Conservation (phyloP, 2,888 invertebrate genomes). For the Caenorhabditis becei region DNA sequence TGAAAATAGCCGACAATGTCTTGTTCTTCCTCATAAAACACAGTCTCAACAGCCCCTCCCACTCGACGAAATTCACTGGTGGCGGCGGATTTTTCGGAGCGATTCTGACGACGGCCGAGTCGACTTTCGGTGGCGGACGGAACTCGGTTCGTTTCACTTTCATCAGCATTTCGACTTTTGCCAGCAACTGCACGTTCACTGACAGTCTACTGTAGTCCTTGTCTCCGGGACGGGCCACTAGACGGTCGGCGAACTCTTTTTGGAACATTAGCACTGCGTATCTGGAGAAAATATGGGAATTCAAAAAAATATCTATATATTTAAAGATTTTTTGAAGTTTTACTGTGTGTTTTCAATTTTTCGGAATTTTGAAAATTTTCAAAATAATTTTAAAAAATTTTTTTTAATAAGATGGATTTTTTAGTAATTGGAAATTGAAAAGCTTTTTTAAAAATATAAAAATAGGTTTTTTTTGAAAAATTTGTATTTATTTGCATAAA, state of each 20-base stretch:
- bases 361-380: not conserved
- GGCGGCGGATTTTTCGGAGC: conserved; percentile 98
- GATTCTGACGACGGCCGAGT: conserved; percentile 96
- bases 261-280: conserved; percentile 99
- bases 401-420: no score
- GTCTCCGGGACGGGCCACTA: conserved; percentile 97
- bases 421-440: no score
- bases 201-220: conserved; percentile 96
- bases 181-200: conserved; percentile 95
- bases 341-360: not conserved
- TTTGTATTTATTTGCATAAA: no score
- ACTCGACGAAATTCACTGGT: conserved; percentile 85
- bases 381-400: no score
- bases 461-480: no score
- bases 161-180: conserved; percentile 88
- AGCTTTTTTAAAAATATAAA: no score
- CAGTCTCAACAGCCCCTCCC: conserved; percentile 97
- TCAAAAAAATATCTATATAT: no score
- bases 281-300: conserved; percentile 83
- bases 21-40: conserved; percentile 97
- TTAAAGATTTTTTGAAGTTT: no score
- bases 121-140: conserved; percentile 96
- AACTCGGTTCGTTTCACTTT: conserved; percentile 98
- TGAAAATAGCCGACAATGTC: conserved; percentile 92
- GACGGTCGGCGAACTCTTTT: conserved; percentile 95